A percentile compares a stretch with the other conserved stretches of the same genome.
These are phyloP conservation scores for Urocyon cinereoargenteus DNA, from an alignment of 2,797 vertebrate species.

Conservation along the genomic window DNA sequence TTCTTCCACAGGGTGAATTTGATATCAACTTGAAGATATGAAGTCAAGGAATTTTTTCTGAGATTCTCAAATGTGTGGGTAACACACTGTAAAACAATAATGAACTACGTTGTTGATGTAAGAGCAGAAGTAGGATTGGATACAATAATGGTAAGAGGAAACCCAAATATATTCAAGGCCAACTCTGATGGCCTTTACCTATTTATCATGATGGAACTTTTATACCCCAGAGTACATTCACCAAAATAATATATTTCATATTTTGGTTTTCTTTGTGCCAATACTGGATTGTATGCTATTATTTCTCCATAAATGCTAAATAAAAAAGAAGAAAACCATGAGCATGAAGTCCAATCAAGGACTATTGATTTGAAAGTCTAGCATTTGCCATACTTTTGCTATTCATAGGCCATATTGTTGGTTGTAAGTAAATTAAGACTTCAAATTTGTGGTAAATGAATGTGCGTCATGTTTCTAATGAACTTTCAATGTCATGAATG, in stretches of 20 bases:
- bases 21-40: background rate
- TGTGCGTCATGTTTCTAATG: background rate
- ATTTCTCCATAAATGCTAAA: background rate
- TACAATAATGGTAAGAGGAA: background rate
- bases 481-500: background rate
- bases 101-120: background rate
- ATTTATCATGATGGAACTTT: conserved; percentile 4
- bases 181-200: background rate
- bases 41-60: background rate
- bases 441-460: background rate
- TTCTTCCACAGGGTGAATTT: background rate
- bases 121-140: background rate
- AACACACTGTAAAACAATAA: background rate
- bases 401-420: background rate
- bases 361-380: background rate
- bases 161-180: background rate
- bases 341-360: background rate
- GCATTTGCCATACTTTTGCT: background rate
- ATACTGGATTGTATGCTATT: background rate
- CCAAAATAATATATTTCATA: conserved; percentile 19
- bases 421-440: background rate
- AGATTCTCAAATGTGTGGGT: background rate
- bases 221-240: background rate
- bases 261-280: background rate
- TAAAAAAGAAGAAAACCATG: background rate